Base-by-base conservation (phyloP, 2,888 invertebrate species). In the Stenolophus ochropezus region DNA sequence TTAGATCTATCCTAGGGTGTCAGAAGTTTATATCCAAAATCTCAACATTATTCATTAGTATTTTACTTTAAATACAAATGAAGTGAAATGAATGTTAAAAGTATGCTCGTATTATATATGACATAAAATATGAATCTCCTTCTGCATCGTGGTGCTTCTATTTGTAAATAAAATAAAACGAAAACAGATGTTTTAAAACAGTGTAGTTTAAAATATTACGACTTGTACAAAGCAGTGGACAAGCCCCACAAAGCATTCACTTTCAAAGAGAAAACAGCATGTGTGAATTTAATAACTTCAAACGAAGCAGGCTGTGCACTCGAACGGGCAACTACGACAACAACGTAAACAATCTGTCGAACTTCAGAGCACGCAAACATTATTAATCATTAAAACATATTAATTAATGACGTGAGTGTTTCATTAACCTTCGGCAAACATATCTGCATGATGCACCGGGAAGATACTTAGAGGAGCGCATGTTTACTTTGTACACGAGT, bases 231-330 rank as follows among this genome's bases (percentile, higher is more conserved):
- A 3, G 1, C 11, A 11, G 33, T 33, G 33, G 33, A 33, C 8
- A 1, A 42, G 11, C 8, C 33, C 11, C 33, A 20, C 21, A 61
- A 61, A 61, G 14, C 14, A 61, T 25, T 25, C 25, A 8, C 56
- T 11, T 25, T 27, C 61, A 61, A 61, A 61, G 25, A 61, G 58
- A 58, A 58, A 25, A 61, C 25, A 58, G n/a, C 23, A 58, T 61
- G 61, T 27, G 21, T 14, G 61, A 61, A 61, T 61, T 61, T 61
- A 61, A 61, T 58, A 58, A 61, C 14, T 25, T 61, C 25, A 61
- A 61, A 56, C 56, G 21, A 21, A 56, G n/a, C n/a, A n/a, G n/a
- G n/a, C n/a, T 20, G 11, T 6, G 2, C 5, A 8, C 5, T 14
- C 20, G 14, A n/a, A 4, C 61, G 25, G 25, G 14, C 23, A 61